Conservation (phyloP, 2,888 invertebrate species). For the Trichopoda pennipes region DNA sequence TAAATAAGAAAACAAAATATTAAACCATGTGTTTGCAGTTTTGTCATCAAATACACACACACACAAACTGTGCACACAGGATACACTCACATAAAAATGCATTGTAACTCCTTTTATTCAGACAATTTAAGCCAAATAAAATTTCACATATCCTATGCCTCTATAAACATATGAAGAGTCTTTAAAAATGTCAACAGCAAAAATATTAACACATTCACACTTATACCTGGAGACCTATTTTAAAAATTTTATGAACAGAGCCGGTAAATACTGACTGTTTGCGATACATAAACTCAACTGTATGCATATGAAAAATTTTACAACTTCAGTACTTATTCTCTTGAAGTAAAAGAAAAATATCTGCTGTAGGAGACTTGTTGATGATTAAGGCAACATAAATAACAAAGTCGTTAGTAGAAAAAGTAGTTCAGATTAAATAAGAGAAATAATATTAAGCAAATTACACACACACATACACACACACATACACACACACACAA, state of each 20-base stretch:
- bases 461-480: too few species aligned
- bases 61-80: too few species aligned
- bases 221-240: background rate
- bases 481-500: too few species aligned
- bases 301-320: too few species aligned
- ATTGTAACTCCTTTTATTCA: background rate
- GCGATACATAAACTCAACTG: too few species aligned
- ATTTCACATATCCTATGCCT: background rate
- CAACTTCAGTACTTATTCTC: background rate
- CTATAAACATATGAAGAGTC: background rate
- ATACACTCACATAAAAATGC: background rate
- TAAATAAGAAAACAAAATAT: background rate
- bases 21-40: constrained; percentile 13
- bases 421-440: too few species aligned
- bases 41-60: background rate
- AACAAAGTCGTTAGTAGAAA: too few species aligned
- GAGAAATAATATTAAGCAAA: too few species aligned
- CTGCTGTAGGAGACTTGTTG: background rate
- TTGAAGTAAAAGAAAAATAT: background rate
- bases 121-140: constrained; percentile 9
- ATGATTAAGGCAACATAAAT: too few species aligned
- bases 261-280: too few species aligned
- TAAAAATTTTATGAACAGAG: background rate
- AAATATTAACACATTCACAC: background rate
- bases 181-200: constrained; percentile 40